These are phyloP conservation scores for Sebastes itinus DNA, from an alignment of 2,797 vertebrate genomes.

Conservation along the genomic window DNA sequence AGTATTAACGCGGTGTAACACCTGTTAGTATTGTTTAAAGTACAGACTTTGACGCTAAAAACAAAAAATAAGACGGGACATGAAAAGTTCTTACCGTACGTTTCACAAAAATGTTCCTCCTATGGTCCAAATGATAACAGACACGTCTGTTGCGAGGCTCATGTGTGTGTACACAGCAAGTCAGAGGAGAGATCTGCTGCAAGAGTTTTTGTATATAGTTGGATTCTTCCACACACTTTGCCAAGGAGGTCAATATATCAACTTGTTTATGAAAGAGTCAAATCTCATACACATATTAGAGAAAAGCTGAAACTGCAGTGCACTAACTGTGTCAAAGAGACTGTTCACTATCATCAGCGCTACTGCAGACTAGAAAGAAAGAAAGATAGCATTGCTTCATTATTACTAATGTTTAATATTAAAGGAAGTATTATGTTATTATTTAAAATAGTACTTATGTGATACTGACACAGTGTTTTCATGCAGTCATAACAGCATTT, in stretches of 20 bases:
- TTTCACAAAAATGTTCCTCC: conserved; percentile 8
- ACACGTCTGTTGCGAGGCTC: not conserved
- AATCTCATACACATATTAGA: not conserved
- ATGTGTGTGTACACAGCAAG: conserved; percentile 6
- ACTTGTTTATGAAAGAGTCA: conserved; percentile 68
- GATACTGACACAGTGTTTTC: not conserved
- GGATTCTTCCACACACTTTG: conserved; percentile 66
- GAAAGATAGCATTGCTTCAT: not conserved
- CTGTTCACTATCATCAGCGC: not conserved
- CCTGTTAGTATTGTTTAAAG: not conserved
- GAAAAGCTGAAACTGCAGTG: not conserved
- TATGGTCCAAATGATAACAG: not conserved
- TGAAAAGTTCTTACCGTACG: conserved; percentile 49
- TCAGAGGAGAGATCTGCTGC: not conserved
- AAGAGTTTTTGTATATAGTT: conserved; percentile 62
- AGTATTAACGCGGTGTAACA: not conserved
- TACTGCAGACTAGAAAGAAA: not conserved
- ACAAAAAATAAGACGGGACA: not conserved
- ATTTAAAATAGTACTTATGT: not conserved
- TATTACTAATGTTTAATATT: not conserved
- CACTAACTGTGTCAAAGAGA: not conserved
- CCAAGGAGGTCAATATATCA: conserved; percentile 39
- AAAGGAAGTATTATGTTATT: not conserved
- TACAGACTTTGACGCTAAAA: not conserved
- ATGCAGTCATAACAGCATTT: not conserved